Evolutionary conservation across 2,797 vertebrate species (phyloP).

Genomic region (Odontamblyopus rebecca): DNA sequence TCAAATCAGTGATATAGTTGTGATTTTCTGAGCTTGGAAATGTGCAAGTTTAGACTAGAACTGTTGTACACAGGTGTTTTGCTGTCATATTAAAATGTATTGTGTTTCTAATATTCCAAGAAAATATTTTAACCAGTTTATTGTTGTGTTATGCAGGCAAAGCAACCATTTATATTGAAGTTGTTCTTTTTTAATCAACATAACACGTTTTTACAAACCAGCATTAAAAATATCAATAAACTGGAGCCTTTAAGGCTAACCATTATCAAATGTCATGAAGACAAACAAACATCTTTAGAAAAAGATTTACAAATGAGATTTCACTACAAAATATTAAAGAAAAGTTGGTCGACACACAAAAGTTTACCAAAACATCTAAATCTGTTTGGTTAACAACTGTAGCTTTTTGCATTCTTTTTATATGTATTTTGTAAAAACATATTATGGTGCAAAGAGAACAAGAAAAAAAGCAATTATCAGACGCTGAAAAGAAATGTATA

Average conservation of each 20-base stretch:
- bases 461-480: conserved; percentile 51
- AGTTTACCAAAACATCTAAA: conserved; percentile 81
- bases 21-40: not conserved
- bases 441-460: conserved; percentile 72
- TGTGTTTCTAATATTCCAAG: conserved; percentile 1
- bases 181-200: conserved; percentile 82
- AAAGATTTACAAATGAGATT: conserved; percentile 99
- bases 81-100: not conserved
- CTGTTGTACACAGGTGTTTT: not conserved
- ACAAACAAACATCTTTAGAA: conserved; percentile 89
- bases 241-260: conserved; percentile 93
- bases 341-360: conserved; percentile 80
- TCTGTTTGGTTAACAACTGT: conserved; percentile 76
- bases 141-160: conserved; percentile 97
- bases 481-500: conserved; percentile 68
- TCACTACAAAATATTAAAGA: conserved; percentile 92
- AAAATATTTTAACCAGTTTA: conserved; percentile 91
- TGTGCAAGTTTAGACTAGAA: not conserved
- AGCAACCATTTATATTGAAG: conserved; percentile 80
- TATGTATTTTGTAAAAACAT: conserved; percentile 64
- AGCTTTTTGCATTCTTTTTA: conserved; percentile 58
- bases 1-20: not conserved
- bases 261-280: conserved; percentile 93
- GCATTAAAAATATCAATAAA: conserved; percentile 98
- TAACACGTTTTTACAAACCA: conserved; percentile 98